Conservation (phyloP, 53 echinoderm and acorn worm species). For the Stichopus horrens region DNA sequence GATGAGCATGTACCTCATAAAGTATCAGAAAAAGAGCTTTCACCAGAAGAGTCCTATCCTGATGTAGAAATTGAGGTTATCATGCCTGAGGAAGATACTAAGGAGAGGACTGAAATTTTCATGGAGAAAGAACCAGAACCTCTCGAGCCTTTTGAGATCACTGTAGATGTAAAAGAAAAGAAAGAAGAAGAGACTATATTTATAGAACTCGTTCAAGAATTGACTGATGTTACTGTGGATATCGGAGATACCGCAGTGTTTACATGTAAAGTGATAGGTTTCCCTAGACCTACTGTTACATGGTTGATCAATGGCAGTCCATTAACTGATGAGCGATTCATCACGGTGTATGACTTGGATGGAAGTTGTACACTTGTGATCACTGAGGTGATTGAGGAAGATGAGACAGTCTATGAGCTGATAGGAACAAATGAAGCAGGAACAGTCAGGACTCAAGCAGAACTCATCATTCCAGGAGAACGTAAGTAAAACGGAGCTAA, state of each 20-base stretch:
- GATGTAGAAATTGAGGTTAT: slow-evolving; percentile 31
- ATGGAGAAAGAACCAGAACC: slow-evolving; percentile 49
- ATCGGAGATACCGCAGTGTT: slow-evolving; percentile 51
- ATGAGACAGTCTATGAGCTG: slow-evolving; percentile 81
- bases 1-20: slow-evolving; percentile 3
- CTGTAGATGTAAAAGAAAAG: slow-evolving; percentile 55
- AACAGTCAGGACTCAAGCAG: slow-evolving; percentile 71
- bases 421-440: slow-evolving; percentile 86
- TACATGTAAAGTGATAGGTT: slow-evolving; percentile 56
- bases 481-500: slow-evolving; percentile 27
- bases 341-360: slow-evolving; percentile 62
- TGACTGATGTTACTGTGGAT: slow-evolving; percentile 54
- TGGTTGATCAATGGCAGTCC: slow-evolving; percentile 61
- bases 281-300: slow-evolving; percentile 58
- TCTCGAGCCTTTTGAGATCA: slow-evolving; percentile 54
- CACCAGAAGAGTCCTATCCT: slow-evolving; percentile 5
- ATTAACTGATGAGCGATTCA: slow-evolving; percentile 50
- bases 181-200: slow-evolving; percentile 43
- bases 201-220: slow-evolving; percentile 52
- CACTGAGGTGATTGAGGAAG: slow-evolving; percentile 62
- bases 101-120: slow-evolving; percentile 38
- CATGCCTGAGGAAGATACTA: slow-evolving; percentile 34
- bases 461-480: slow-evolving; percentile 68
- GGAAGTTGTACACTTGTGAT: slow-evolving; percentile 65
- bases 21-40: slow-evolving; percentile 29